These are phyloP conservation scores for Hylomyscus alleni DNA, from an alignment of 2,797 vertebrate genomes.

Conservation along the genomic window DNA sequence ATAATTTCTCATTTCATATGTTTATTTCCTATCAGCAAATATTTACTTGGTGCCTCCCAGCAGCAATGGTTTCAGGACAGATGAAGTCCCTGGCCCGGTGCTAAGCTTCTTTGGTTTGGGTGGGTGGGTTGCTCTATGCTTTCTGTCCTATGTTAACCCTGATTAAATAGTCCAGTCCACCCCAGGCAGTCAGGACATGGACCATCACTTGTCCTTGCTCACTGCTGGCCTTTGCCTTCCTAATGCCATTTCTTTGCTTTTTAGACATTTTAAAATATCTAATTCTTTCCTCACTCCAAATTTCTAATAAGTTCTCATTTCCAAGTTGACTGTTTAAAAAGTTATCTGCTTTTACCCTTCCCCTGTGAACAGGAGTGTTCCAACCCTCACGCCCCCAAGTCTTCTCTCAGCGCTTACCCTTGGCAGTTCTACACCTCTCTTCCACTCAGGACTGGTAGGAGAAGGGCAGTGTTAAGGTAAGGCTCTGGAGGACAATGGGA, in stretches of 20 bases:
- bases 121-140: not conserved
- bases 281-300: not conserved
- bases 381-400: not conserved
- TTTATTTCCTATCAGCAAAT: slow-evolving; percentile 24
- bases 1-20: slow-evolving; percentile 33
- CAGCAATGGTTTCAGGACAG: not conserved
- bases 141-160: not conserved
- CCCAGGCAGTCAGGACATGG: not conserved
- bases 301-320: slow-evolving; percentile 28
- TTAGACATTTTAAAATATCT: slow-evolving; percentile 6
- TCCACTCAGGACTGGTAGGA: not conserved
- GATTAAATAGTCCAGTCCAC: not conserved
- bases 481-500: not conserved
- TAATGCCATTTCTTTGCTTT: slow-evolving; percentile 1
- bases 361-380: slow-evolving; percentile 17
- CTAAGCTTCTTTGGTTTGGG: not conserved
- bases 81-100: not conserved
- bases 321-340: not conserved
- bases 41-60: not conserved
- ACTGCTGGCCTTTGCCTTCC: not conserved
- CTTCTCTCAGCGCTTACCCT: not conserved
- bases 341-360: not conserved
- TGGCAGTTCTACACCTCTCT: not conserved
- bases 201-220: not conserved
- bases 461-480: not conserved